Conservation (phyloP, 1,140 invertebrate species). For the Matsumurasca onukii region DNA sequence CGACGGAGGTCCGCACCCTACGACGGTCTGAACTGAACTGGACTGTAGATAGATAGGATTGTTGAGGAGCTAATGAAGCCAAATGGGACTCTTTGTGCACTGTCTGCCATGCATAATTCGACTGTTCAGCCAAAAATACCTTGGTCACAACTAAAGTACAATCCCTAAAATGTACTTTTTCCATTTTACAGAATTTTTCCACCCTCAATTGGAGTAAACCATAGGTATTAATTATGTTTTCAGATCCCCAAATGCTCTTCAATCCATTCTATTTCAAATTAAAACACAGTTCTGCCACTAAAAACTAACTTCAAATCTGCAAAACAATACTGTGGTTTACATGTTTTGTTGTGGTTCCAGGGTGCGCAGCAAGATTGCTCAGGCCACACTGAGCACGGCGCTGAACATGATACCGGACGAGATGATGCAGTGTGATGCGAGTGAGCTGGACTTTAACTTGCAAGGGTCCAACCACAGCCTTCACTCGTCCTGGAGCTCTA, state of each 20-base stretch:
- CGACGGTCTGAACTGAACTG: too few species aligned
- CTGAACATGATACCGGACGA: conserved; percentile 55
- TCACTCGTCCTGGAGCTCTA: conserved; percentile 57
- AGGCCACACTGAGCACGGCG: conserved; percentile 39
- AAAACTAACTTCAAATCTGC: not conserved
- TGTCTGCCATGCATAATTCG: too few species aligned
- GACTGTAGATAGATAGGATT: too few species aligned
- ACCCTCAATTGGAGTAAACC: too few species aligned
- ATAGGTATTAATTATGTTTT: too few species aligned
- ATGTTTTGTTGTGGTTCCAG: not conserved
- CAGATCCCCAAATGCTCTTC: not conserved
- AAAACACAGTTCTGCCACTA: not conserved
- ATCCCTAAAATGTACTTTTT: too few species aligned
- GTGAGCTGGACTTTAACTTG: conserved; percentile 51
- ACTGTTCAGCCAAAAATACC: too few species aligned
- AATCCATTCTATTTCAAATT: not conserved
- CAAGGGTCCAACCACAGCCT: conserved; percentile 59
- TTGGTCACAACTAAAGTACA: too few species aligned
- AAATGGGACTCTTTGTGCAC: too few species aligned
- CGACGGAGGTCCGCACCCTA: too few species aligned
- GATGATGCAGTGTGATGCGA: conserved; percentile 54
- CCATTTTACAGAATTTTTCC: too few species aligned
- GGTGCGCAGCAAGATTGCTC: not conserved
- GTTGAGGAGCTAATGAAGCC: too few species aligned
- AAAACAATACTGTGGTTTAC: not conserved